Evolutionary conservation across 2,888 invertebrate species (phyloP).

Genomic region (Megastigmus dorsalis): DNA sequence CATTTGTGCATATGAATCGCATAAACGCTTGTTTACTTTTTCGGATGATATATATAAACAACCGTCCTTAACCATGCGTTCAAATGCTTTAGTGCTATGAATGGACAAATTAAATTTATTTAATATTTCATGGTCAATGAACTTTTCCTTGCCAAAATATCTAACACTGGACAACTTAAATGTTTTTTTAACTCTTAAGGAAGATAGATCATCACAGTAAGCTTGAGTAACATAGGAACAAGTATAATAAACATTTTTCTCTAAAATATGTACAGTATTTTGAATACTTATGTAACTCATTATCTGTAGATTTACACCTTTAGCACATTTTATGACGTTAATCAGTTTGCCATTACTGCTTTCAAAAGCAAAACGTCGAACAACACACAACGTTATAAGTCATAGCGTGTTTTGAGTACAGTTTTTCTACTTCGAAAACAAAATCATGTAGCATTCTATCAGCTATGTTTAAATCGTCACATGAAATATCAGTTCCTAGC

Average conservation of each 20-base stretch:
- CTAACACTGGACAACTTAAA: no score
- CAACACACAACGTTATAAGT: not conserved
- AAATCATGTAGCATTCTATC: not conserved
- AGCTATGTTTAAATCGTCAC: not conserved
- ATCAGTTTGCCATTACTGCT: no score
- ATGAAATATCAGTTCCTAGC: not conserved
- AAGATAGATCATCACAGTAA: no score
- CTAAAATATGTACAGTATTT: not conserved
- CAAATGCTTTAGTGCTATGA: not conserved
- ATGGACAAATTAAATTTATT: not conserved
- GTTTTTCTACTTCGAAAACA: not conserved
- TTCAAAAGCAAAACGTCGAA: not conserved
- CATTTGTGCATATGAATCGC: not conserved
- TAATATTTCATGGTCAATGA: not conserved
- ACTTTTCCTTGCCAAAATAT: not conserved
- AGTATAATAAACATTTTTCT: no score
- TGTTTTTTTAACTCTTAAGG: no score
- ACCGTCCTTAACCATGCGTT: not conserved
- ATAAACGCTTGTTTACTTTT: not conserved
- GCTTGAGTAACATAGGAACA: no score
- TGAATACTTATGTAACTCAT: not conserved
- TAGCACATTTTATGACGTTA: not conserved
- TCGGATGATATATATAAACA: not conserved
- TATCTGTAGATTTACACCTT: not conserved
- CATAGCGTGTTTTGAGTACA: not conserved